Conservation (phyloP, 2,113 vertebrate species). For the Forbesichthys papilliferus region DNA sequence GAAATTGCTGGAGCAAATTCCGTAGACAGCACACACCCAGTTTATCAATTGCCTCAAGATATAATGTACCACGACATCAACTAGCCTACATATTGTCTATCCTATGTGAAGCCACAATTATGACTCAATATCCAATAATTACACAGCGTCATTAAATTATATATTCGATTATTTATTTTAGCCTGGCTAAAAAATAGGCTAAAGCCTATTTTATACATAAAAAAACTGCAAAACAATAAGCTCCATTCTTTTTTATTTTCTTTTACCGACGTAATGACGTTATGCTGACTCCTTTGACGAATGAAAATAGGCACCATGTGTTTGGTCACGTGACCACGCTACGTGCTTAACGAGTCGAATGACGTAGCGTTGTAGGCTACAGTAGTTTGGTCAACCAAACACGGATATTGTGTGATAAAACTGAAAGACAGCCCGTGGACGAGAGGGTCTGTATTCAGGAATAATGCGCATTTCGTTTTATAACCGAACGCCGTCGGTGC, state of each 20-base stretch:
- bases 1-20: no score
- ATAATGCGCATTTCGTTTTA: not conserved
- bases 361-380: slow-evolving; percentile 61
- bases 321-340: slow-evolving; percentile 70
- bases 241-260: not conserved
- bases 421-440: slow-evolving; percentile 46
- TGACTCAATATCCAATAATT: no score
- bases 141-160: no score
- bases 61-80: no score
- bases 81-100: no score
- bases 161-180: no score
- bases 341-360: slow-evolving; percentile 49
- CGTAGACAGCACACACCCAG: no score
- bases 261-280: not conserved
- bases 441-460: slow-evolving; percentile 17
- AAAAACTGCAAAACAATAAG: no score
- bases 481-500: not conserved
- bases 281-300: not conserved
- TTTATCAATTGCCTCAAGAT: no score
- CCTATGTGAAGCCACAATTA: no score
- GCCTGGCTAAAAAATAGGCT: no score
- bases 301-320: slow-evolving; percentile 67
- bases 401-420: slow-evolving; percentile 60
- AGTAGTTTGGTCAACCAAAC: slow-evolving; percentile 69
- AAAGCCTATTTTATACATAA: not conserved